Base-by-base conservation (phyloP, 2,888 invertebrate species). In the Ophraella communa region DNA sequence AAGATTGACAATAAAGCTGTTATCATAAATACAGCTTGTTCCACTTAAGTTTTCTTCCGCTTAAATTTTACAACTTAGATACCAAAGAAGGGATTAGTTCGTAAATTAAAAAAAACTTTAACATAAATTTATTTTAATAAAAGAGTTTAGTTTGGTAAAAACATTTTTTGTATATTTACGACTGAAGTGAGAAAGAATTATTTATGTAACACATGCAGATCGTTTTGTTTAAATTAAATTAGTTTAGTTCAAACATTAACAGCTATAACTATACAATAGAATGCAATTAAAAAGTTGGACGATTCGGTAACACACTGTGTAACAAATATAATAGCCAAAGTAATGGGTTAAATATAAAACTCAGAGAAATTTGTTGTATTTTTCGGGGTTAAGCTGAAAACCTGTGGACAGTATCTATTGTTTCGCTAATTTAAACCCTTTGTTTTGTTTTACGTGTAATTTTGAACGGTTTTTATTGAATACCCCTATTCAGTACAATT, bases 271-370 rank as follows among this genome's bases (percentile, higher is more conserved):
- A n/a, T n/a, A 51, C 59, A 51, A 59, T 51, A 59, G 51, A 51
- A 51, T 51, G 59, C 27, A 59, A 59, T 59, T 59, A 59, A 59
- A 59, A 59, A 59, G 59, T 59, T 59, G 21, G 47, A 51, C 51
- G 51, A 35, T 59, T 51, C 59, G 14, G 21, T 10, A 42, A 59
- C 23, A 59, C 51, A 49, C 49, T 59, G 51, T 59, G 5, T 59
- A 59, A 23, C 10, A 51, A 59, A 59, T 39, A 59, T 59, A 59
- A 59, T 51, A 59, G 51, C 59, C 27, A 24, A 59, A 59, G 35
- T 59, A 59, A 59, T 59, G 59, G 59, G 59, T 39, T 17, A 18
- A 51, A 39, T 21, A 14, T 49, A 35, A 35, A 47, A 21, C 47
- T 33, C 21, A 21, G 30, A 3, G 10, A 17, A 14, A 4, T 10